Percentiles rank a stretch among this genome's conserved stretches.
Conservation (phyloP, 1,140 invertebrate species). For the Andricus grossulariae region DNA sequence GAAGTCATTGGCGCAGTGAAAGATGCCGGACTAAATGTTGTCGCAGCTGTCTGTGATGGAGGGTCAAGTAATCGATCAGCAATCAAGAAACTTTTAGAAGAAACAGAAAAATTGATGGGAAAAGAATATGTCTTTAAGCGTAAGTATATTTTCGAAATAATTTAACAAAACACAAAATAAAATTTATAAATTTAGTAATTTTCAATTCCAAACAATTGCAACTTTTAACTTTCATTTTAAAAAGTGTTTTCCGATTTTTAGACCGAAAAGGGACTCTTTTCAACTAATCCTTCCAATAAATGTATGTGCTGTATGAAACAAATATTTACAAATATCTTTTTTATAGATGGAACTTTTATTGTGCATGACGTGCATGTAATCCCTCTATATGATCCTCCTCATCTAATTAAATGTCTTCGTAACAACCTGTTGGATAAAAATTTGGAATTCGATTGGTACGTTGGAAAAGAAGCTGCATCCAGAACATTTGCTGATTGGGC, state of each 20-base stretch:
- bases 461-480: not conserved
- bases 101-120: not conserved
- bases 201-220: too few species aligned
- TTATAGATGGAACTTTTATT: constrained; percentile 36
- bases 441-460: not conserved
- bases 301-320: too few species aligned
- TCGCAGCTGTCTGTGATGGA: constrained; percentile 43
- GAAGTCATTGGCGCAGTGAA: not conserved
- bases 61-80: constrained; percentile 33
- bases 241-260: not conserved
- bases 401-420: constrained; percentile 39
- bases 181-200: too few species aligned
- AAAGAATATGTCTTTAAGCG: not conserved
- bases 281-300: not conserved
- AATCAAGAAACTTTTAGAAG: constrained; percentile 28
- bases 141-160: too few species aligned
- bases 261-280: not conserved
- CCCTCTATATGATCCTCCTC: constrained; percentile 39
- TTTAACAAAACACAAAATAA: too few species aligned
- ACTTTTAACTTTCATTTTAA: too few species aligned
- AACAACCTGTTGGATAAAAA: constrained; percentile 41
- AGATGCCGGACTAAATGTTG: not conserved
- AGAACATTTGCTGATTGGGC: constrained; percentile 40
- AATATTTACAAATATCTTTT: not conserved
- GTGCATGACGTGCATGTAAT: constrained; percentile 33